A percentile compares a stretch with the other conserved stretches of the same genome.
Conservation (phyloP, 2,113 vertebrate genomes). For the Ptychochromis oligacanthus region DNA sequence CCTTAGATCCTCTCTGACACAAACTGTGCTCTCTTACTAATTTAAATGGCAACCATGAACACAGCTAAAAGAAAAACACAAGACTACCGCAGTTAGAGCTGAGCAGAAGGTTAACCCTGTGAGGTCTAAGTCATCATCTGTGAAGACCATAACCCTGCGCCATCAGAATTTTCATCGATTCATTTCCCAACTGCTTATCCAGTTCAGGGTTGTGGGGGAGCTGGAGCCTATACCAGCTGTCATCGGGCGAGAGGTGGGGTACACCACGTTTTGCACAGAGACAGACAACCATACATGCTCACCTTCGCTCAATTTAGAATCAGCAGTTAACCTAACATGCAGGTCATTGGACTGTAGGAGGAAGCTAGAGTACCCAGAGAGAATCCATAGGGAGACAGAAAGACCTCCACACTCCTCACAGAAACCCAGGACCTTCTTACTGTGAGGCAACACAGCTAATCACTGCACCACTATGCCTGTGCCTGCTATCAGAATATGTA, state of each 20-base stretch:
- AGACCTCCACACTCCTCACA: too few relatives aligned
- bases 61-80: not conserved
- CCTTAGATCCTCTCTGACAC: not conserved
- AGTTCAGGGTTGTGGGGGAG: too few relatives aligned
- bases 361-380: too few relatives aligned
- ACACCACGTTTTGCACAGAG: too few relatives aligned
- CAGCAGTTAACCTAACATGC: too few relatives aligned
- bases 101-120: not conserved
- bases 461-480: too few relatives aligned
- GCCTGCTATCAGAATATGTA: too few relatives aligned
- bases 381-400: too few relatives aligned
- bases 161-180: not conserved
- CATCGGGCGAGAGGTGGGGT: not conserved
- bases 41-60: not conserved
- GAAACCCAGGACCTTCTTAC: too few relatives aligned
- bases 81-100: not conserved
- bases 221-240: not conserved
- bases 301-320: not conserved
- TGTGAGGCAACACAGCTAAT: too few relatives aligned
- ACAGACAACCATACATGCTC: not conserved
- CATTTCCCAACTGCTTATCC: not conserved
- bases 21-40: not conserved
- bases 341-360: too few relatives aligned
- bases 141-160: not conserved
- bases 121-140: not conserved